phyloP scores from a whole-genome alignment of 1,140 invertebrate genomes.

The Thereuonema tuberculata region DNA sequence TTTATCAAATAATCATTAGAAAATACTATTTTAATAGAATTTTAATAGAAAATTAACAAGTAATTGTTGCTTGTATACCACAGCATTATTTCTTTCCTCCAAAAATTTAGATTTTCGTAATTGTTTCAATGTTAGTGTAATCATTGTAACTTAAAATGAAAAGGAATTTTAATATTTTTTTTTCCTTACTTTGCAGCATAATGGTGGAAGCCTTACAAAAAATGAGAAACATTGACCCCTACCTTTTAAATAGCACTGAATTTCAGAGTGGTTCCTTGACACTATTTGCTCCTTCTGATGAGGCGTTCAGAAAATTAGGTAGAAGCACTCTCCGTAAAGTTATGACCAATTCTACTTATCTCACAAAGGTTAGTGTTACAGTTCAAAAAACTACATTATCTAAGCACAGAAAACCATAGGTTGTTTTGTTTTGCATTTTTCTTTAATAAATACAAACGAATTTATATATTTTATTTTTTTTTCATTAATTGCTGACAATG shows the following conservation, averaged over 20 bases:
- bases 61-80: too few species aligned
- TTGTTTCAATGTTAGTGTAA: too few species aligned
- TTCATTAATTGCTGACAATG: too few species aligned
- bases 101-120: too few species aligned
- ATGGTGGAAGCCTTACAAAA: constrained; percentile 32
- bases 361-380: constrained; percentile 25
- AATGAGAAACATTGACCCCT: constrained; percentile 23
- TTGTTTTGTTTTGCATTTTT: too few species aligned
- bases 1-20: too few species aligned
- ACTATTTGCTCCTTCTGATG: constrained; percentile 38
- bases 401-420: too few species aligned
- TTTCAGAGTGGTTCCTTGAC: constrained; percentile 31
- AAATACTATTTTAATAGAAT: too few species aligned
- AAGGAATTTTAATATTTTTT: too few species aligned
- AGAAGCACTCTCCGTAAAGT: constrained; percentile 23
- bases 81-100: too few species aligned
- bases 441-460: background rate
- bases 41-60: too few species aligned
- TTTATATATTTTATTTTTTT: background rate
- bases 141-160: too few species aligned
- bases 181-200: constrained; percentile 26
- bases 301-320: constrained; percentile 30
- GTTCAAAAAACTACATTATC: background rate
- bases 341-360: constrained; percentile 25
- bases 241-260: constrained; percentile 23